Evolutionary conservation across 2,797 vertebrate species (phyloP).

Genomic region (Helarctos malayanus): DNA sequence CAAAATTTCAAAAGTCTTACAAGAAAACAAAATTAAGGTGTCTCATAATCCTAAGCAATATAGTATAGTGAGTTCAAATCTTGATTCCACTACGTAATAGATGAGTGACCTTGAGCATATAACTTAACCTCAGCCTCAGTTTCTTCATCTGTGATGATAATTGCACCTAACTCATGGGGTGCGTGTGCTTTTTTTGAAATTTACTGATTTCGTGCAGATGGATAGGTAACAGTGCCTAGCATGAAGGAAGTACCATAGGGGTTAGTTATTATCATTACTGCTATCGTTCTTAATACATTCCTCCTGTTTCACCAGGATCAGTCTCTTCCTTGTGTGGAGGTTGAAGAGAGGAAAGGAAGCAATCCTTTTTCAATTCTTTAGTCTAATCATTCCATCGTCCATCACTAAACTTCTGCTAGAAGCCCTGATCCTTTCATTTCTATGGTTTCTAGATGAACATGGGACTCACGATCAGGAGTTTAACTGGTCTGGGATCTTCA

Average conservation of each 20-base stretch:
- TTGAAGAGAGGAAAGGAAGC: constrained; percentile 34
- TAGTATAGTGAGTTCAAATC: constrained; percentile 13
- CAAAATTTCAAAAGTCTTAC: constrained; percentile 1
- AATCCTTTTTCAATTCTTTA: not conserved
- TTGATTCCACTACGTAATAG: not conserved
- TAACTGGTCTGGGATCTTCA: constrained; percentile 66
- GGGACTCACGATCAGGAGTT: constrained; percentile 69
- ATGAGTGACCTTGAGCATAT: not conserved
- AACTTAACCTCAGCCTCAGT: not conserved
- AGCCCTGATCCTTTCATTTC: constrained; percentile 24
- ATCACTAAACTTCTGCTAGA: not conserved
- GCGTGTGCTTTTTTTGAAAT: not conserved
- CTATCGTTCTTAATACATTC: not conserved
- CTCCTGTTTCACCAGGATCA: not conserved
- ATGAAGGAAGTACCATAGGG: not conserved
- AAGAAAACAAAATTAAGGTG: not conserved
- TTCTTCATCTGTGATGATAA: constrained; percentile 7
- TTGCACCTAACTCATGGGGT: not conserved
- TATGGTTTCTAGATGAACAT: constrained; percentile 12
- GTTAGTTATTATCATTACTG: not conserved
- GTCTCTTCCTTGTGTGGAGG: not conserved
- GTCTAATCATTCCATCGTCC: constrained; percentile 4
- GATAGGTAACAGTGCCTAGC: not conserved
- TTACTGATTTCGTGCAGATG: not conserved
- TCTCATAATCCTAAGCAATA: not conserved